Evolutionary conservation across 2,113 vertebrate species (phyloP).

Genomic region (Nycticebus coucang): DNA sequence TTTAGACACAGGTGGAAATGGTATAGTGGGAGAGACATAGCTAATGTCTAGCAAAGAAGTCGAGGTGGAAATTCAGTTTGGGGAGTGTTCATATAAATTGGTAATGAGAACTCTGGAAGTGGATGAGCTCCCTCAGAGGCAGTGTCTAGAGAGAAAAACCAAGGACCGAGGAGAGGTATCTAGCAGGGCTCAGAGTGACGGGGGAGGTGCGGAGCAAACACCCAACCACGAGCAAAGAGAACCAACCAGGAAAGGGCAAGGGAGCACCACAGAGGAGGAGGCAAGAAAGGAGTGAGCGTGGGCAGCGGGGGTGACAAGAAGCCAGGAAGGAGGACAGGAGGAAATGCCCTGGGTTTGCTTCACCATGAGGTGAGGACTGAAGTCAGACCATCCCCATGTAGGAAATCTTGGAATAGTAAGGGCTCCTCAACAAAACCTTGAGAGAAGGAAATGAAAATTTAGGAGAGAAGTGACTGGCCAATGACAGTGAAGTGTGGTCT

Average conservation of each 20-base stretch:
- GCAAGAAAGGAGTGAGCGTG: rapidly evolving
- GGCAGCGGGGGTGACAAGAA: not conserved
- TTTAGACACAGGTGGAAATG: not conserved
- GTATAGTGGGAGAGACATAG: not conserved
- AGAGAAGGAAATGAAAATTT: not conserved
- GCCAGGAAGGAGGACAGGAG: not conserved
- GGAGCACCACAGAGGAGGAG: rapidly evolving
- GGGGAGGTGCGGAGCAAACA: not conserved
- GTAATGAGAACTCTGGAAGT: not conserved
- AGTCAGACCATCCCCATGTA: not conserved
- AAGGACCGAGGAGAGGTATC: not conserved
- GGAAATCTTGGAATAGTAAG: not conserved
- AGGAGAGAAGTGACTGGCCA: not conserved
- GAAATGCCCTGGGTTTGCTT: not conserved
- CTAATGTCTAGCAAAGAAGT: not conserved
- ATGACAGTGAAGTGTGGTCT: not conserved
- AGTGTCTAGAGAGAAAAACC: not conserved
- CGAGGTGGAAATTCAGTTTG: not conserved
- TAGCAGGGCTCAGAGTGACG: rapidly evolving
- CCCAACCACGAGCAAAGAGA: not conserved
- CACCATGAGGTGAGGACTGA: not conserved
- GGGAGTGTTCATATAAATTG: not conserved
- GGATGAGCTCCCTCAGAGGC: not conserved
- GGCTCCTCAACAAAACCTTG: not conserved
- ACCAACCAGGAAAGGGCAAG: not conserved